Conservation (phyloP, 2,888 invertebrate species). For the Cyrtodaria siliqua region DNA sequence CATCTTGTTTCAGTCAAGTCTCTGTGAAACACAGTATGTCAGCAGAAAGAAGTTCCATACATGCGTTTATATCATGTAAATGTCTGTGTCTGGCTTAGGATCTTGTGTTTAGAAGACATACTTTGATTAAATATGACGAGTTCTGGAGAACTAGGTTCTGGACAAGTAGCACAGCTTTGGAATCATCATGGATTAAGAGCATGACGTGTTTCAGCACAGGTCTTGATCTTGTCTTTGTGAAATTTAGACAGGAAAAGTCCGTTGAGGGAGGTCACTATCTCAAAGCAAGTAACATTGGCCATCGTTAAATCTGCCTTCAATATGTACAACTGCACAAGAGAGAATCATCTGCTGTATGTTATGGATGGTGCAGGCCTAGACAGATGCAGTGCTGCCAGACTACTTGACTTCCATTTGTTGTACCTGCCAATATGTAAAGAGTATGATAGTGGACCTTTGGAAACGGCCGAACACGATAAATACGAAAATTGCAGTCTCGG, state of each 20-base stretch:
- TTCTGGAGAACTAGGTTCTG: not conserved
- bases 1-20: constrained; percentile 4
- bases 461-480: too few species aligned
- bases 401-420: constrained; percentile 16
- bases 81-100: not conserved
- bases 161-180: not conserved
- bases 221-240: constrained; percentile 10
- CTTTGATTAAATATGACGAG: not conserved
- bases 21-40: constrained; percentile 2
- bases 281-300: constrained; percentile 48
- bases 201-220: constrained; percentile 6
- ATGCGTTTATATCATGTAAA: not conserved
- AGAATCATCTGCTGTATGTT: constrained; percentile 45
- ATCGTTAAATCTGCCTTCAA: constrained; percentile 23
- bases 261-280: constrained; percentile 25
- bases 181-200: too few species aligned
- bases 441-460: too few species aligned
- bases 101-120: constrained; percentile 2
- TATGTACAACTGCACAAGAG: constrained; percentile 32
- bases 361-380: constrained; percentile 40
- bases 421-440: not conserved
- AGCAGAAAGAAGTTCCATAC: not conserved
- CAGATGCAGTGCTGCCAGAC: constrained; percentile 1
- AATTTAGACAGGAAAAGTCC: constrained; percentile 31
- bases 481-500: too few species aligned